Conservation (phyloP, 2,888 invertebrate species). For the Habrosyne pyritoides region DNA sequence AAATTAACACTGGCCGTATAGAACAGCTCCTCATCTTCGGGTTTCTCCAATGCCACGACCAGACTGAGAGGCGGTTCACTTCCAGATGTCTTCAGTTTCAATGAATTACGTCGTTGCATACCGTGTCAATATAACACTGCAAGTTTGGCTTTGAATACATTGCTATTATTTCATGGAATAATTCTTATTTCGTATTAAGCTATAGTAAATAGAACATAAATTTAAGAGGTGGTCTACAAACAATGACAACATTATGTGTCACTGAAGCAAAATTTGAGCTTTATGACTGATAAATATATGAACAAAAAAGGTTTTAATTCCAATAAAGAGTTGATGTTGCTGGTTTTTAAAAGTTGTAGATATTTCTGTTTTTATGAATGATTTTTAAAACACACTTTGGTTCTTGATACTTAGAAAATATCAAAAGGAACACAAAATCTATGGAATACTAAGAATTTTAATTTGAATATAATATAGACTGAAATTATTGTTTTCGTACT, state of each 20-base stretch:
- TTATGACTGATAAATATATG: neutral
- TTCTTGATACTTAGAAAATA: too few species aligned
- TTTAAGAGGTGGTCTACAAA: constrained; percentile 9
- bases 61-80: constrained; percentile 11
- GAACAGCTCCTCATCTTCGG: constrained; percentile 60
- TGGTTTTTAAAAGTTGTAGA: too few species aligned
- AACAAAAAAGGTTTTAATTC: neutral
- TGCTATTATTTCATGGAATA: constrained; percentile 35
- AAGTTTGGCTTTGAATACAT: constrained; percentile 41
- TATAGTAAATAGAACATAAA: constrained; percentile 19
- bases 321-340: too few species aligned
- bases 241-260: neutral
- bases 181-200: constrained; percentile 9
- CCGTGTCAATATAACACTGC: constrained; percentile 38
- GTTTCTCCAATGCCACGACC: constrained; percentile 36
- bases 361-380: too few species aligned
- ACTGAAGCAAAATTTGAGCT: neutral
- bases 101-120: constrained; percentile 49
- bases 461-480: too few species aligned
- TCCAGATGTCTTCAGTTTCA: constrained; percentile 27
- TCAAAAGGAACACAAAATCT: too few species aligned
- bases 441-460: too few species aligned
- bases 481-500: too few species aligned
- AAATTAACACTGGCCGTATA: constrained; percentile 71
- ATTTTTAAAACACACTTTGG: too few species aligned